phyloP scores from a whole-genome alignment of 1,140 invertebrate species.

The Dermatophagoides farinae region DNA sequence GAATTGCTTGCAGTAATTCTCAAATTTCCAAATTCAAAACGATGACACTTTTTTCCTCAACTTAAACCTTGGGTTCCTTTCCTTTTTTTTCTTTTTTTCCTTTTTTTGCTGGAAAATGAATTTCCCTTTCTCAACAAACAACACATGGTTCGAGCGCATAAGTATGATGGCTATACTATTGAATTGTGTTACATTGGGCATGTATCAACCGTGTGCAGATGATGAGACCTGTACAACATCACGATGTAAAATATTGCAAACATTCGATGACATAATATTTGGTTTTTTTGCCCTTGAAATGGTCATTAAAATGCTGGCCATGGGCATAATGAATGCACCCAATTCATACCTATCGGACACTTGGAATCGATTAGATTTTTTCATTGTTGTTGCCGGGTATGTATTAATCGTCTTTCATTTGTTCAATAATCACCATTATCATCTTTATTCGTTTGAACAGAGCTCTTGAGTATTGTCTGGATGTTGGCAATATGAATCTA shows the following conservation, averaged over 20 bases:
- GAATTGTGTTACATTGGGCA: constrained; percentile 95
- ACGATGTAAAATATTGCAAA: constrained; percentile 71
- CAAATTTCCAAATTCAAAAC: too few relatives aligned
- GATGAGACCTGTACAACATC: constrained; percentile 51
- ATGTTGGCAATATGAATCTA: constrained; percentile 92
- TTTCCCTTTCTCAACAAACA: neutral
- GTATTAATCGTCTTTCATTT: constrained; percentile 17
- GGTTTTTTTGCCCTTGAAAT: constrained; percentile 88
- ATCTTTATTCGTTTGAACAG: constrained; percentile 28
- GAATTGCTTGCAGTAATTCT: too few relatives aligned
- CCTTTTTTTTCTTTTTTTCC: too few relatives aligned
- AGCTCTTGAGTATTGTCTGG: constrained; percentile 75
- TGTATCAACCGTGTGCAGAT: constrained; percentile 96
- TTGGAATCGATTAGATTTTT: constrained; percentile 94
- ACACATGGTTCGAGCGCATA: constrained; percentile 93
- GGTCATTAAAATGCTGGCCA: constrained; percentile 94
- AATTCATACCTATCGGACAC: constrained; percentile 88
- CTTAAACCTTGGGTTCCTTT: too few relatives aligned
- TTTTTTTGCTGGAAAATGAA: too few relatives aligned
- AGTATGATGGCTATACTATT: constrained; percentile 95
- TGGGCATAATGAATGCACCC: constrained; percentile 77
- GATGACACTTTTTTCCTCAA: too few relatives aligned
- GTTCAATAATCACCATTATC: neutral
- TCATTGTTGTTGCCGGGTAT: constrained; percentile 91
- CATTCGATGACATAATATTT: constrained; percentile 96